These are phyloP conservation scores for Coremacera marginata DNA, from an alignment of 2,888 invertebrate genomes.

Conservation along the genomic window DNA sequence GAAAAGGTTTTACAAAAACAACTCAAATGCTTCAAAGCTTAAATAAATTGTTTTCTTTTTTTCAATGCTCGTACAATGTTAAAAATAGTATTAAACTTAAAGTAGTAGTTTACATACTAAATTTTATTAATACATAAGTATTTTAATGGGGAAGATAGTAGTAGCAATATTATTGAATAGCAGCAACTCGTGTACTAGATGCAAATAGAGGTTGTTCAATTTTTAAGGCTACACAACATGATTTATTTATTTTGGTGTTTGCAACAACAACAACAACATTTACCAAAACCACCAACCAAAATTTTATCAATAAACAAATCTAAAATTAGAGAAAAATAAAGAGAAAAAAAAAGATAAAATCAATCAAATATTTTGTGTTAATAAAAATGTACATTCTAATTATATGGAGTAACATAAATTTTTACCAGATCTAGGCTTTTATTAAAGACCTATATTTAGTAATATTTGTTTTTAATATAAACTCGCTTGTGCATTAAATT, in stretches of 20 bases:
- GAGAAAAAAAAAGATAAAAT: slow-evolving; percentile 54
- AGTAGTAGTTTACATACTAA: slow-evolving; percentile 13
- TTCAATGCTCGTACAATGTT: slow-evolving; percentile 15
- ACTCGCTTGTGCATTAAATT: slow-evolving; percentile 32
- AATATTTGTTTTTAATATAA: slow-evolving; percentile 5
- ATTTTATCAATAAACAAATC: slow-evolving; percentile 60
- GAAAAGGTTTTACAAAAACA: slow-evolving; percentile 17
- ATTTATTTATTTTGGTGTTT: slow-evolving; percentile 40
- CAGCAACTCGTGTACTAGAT: slow-evolving; percentile 32
- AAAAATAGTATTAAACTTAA: background rate
- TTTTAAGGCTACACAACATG: slow-evolving; percentile 27
- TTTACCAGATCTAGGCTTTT: background rate
- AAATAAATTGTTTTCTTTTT: slow-evolving; percentile 10
- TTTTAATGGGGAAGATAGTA: slow-evolving; percentile 14
- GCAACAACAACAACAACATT: slow-evolving; percentile 53
- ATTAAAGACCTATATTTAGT: background rate
- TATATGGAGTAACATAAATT: background rate
- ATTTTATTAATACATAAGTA: background rate
- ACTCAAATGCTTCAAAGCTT: slow-evolving; percentile 33
- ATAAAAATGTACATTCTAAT: background rate
- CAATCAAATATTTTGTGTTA: slow-evolving; percentile 27
- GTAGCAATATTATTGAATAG: slow-evolving; percentile 21
- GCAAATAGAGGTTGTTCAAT: slow-evolving; percentile 30
- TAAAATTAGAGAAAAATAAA: slow-evolving; percentile 65
- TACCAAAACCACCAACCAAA: slow-evolving; percentile 67